Conservation (phyloP, 2,888 invertebrate genomes). For the Hoplodrina ambigua region DNA sequence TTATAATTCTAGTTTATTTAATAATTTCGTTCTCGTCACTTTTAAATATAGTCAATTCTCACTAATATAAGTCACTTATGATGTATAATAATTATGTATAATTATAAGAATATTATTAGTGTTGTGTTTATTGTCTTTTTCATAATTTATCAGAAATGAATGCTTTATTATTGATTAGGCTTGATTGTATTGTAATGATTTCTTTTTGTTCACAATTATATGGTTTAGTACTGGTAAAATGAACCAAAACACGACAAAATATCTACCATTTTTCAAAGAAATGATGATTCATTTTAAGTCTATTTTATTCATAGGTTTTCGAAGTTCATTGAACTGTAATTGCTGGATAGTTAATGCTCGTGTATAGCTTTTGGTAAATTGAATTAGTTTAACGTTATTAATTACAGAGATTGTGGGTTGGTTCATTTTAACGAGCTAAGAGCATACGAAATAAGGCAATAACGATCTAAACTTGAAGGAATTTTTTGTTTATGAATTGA, state of each 20-base stretch:
- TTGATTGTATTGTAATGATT: conserved; percentile 21
- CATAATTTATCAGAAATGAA: conserved; percentile 53
- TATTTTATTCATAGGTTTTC: too few relatives aligned
- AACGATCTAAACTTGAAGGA: conserved; percentile 7
- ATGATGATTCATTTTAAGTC: too few relatives aligned
- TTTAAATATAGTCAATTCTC: conserved; percentile 83
- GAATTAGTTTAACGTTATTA: not conserved
- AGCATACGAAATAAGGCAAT: conserved; percentile 3
- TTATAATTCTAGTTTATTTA: conserved; percentile 48
- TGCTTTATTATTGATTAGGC: conserved; percentile 55
- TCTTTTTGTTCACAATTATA: not conserved
- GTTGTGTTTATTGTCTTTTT: conserved; percentile 55
- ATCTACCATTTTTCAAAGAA: not conserved
- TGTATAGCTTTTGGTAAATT: too few relatives aligned
- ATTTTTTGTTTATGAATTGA: conserved; percentile 6
- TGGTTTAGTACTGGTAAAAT: not conserved
- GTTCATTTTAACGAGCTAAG: not conserved
- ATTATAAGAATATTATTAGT: conserved; percentile 61
- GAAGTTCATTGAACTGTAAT: too few relatives aligned
- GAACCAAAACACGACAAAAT: not conserved
- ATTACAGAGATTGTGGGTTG: not conserved
- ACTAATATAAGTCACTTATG: conserved; percentile 72
- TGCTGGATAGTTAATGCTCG: too few relatives aligned
- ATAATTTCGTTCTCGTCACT: conserved; percentile 83
- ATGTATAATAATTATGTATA: conserved; percentile 59